Conservation (phyloP, 1,140 invertebrate genomes). For the Phymorhynchus buccinoides region DNA sequence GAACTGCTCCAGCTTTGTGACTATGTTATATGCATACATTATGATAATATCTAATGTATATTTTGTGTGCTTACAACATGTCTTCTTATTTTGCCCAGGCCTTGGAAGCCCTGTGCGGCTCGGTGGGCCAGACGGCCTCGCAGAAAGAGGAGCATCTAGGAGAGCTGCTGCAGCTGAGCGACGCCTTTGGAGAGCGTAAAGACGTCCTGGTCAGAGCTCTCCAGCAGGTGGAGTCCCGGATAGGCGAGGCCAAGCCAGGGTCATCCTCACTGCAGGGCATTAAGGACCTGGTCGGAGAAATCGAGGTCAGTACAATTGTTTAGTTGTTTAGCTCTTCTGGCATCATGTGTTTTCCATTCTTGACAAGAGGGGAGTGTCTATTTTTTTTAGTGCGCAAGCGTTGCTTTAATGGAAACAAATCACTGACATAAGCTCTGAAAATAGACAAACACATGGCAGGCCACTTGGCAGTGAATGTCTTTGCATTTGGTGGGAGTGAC, state of each 20-base stretch:
- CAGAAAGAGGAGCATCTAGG: conserved; percentile 65
- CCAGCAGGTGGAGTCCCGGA: conserved; percentile 54
- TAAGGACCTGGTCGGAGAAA: conserved; percentile 63
- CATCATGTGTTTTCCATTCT: too few relatives aligned
- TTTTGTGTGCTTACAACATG: not conserved
- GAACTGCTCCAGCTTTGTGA: conserved; percentile 52
- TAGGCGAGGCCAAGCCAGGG: conserved; percentile 49
- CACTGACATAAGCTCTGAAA: too few relatives aligned
- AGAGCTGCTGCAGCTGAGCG: conserved; percentile 61
- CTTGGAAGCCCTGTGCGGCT: conserved; percentile 61
- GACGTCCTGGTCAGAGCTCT: conserved; percentile 57
- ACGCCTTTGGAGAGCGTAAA: conserved; percentile 61
- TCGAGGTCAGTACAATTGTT: conserved; percentile 66
- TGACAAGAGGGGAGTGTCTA: too few relatives aligned
- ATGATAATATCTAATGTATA: not conserved
- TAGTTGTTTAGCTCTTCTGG: too few relatives aligned
- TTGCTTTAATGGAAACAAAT: too few relatives aligned
- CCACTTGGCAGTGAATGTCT: too few relatives aligned
- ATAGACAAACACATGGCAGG: too few relatives aligned
- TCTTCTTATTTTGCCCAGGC: conserved; percentile 37
- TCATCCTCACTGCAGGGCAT: conserved; percentile 62
- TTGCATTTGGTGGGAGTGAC: too few relatives aligned
- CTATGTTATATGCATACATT: not conserved
- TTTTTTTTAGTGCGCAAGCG: too few relatives aligned
- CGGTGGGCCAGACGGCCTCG: conserved; percentile 52